phyloP scores from a whole-genome alignment of 1,140 invertebrate species.

The Drosophila tsacasi region DNA sequence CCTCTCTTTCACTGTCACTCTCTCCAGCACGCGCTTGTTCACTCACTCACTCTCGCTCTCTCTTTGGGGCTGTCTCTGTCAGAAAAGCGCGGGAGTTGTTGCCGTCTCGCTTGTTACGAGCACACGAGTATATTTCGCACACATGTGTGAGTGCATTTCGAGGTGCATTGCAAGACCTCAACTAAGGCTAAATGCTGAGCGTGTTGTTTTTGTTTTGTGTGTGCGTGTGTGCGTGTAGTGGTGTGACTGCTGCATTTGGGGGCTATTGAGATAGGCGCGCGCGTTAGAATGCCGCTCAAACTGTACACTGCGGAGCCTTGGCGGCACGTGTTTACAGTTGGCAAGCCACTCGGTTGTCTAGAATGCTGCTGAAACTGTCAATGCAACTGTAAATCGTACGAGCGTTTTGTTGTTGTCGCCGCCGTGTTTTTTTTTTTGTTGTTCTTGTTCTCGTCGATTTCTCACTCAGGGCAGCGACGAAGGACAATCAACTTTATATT shows the following conservation, averaged over 20 bases:
- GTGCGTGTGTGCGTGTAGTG: slow-evolving; percentile 20
- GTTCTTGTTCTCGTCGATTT: slow-evolving; percentile 22
- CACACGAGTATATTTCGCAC: slow-evolving; percentile 43
- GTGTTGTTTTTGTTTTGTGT: slow-evolving; percentile 43
- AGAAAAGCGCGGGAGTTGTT: slow-evolving; percentile 79
- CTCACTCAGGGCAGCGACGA: slow-evolving; percentile 40
- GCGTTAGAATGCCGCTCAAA: slow-evolving; percentile 68
- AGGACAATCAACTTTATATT: slow-evolving; percentile 47
- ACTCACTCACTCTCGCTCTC: slow-evolving; percentile 11
- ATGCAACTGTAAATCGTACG: slow-evolving; percentile 45
- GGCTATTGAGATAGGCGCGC: slow-evolving; percentile 81
- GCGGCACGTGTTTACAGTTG: slow-evolving; percentile 76
- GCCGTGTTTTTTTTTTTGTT: neutral
- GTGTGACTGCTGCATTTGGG: slow-evolving; percentile 73
- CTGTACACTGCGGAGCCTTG: slow-evolving; percentile 73
- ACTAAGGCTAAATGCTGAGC: slow-evolving; percentile 73
- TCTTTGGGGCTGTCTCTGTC: slow-evolving; percentile 4
- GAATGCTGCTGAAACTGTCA: slow-evolving; percentile 56
- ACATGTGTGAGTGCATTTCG: slow-evolving; percentile 72
- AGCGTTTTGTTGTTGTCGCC: slow-evolving; percentile 13
- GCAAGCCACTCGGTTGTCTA: neutral
- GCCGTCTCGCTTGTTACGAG: slow-evolving; percentile 34
- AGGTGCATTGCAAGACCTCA: slow-evolving; percentile 83
- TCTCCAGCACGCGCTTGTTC: slow-evolving; percentile 15
- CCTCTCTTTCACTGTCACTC: slow-evolving; percentile 34